A percentile compares a stretch with the other conserved stretches of the same genome.
Evolutionary conservation across 2,113 vertebrate species (phyloP).

Genomic region (Calypte anna): DNA sequence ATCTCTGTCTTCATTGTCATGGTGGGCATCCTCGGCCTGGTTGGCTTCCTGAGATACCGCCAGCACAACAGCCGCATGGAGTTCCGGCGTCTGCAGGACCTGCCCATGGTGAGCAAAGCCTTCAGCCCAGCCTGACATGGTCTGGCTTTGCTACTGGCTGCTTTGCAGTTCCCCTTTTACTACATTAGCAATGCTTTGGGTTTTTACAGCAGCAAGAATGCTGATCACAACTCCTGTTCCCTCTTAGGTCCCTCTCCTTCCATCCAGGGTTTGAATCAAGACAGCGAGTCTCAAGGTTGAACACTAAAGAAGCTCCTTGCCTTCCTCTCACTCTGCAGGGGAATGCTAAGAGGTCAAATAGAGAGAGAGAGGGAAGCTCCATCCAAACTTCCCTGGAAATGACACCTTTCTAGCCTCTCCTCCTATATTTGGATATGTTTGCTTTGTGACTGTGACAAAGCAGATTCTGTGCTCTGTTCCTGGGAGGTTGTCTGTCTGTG

Average conservation of each 20-base stretch:
- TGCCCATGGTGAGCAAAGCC: slow-evolving; percentile 66
- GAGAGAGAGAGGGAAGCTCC: slow-evolving; percentile 6
- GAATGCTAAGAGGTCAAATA: slow-evolving; percentile 35
- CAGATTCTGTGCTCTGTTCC: neutral
- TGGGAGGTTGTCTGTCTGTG: neutral
- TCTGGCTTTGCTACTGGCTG: neutral
- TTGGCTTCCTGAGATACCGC: slow-evolving; percentile 86
- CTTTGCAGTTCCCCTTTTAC: slow-evolving; percentile 7
- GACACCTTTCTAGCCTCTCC: neutral
- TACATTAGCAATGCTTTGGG: neutral
- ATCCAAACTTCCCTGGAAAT: slow-evolving; percentile 24
- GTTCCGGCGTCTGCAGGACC: slow-evolving; percentile 85
- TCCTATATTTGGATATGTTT: neutral
- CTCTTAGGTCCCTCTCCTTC: slow-evolving; percentile 56
- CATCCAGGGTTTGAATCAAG: slow-evolving; percentile 51
- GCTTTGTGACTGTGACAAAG: slow-evolving; percentile 22
- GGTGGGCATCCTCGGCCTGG: slow-evolving; percentile 82
- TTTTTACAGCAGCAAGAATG: slow-evolving; percentile 8
- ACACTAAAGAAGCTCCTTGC: slow-evolving; percentile 45
- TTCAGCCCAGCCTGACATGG: neutral
- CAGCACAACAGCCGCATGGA: slow-evolving; percentile 79
- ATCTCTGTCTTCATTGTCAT: slow-evolving; percentile 85
- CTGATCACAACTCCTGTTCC: slow-evolving; percentile 34
- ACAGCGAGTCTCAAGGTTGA: slow-evolving; percentile 33
- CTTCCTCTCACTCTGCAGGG: slow-evolving; percentile 47